Conservation (phyloP, 1,140 invertebrate species). For the Drosophila nikananu region DNA sequence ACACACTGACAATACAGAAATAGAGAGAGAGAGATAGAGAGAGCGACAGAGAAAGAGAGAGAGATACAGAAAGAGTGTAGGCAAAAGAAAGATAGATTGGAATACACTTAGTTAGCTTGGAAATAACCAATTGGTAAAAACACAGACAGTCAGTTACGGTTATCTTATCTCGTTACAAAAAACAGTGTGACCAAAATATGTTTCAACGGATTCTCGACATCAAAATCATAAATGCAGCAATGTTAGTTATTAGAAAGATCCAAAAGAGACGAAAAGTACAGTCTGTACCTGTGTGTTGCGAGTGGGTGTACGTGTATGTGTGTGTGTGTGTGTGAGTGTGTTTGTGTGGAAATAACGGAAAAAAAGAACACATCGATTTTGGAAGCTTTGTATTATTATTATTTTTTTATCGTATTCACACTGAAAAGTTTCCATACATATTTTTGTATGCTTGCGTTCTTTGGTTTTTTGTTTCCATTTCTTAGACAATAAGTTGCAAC, state of each 20-base stretch:
- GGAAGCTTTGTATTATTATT: constrained; percentile 14
- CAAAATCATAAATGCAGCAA: constrained; percentile 74
- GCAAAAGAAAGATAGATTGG: constrained; percentile 59
- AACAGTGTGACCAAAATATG: constrained; percentile 74
- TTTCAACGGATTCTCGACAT: constrained; percentile 66
- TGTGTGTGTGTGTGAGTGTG: constrained; percentile 27
- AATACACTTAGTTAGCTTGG: constrained; percentile 79
- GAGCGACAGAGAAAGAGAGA: constrained; percentile 51
- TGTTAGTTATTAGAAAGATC: constrained; percentile 76
- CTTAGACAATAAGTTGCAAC: constrained; percentile 85
- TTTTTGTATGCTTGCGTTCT: constrained; percentile 47
- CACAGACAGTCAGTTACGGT: constrained; percentile 75
- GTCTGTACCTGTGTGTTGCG: constrained; percentile 54
- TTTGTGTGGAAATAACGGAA: constrained; percentile 40
- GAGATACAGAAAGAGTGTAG: constrained; percentile 58
- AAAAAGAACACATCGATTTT: constrained; percentile 45
- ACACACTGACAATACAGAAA: constrained; percentile 45
- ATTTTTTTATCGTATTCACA: constrained; percentile 51
- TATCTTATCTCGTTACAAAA: constrained; percentile 65
- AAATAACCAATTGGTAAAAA: constrained; percentile 75
- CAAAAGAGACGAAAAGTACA: constrained; percentile 56
- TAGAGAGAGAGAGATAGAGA: constrained; percentile 39
- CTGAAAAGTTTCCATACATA: constrained; percentile 49
- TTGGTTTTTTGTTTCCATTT: constrained; percentile 62
- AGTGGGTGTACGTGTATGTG: constrained; percentile 11